Conservation (phyloP, 2,113 vertebrate genomes). For the Pagrus major region DNA sequence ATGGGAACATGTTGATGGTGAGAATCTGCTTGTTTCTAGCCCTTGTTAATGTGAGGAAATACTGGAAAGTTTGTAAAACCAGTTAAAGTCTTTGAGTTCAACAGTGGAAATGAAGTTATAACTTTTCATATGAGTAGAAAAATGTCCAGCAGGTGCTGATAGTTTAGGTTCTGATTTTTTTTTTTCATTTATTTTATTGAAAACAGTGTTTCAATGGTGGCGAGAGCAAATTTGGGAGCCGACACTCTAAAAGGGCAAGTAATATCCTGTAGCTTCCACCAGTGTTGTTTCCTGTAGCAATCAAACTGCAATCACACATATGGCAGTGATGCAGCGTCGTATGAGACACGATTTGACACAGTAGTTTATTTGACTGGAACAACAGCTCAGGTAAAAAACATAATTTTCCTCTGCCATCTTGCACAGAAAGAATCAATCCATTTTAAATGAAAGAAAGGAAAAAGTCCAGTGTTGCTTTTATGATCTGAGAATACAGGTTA, state of each 20-base stretch:
- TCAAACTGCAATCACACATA: constrained; percentile 5
- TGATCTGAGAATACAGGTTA: neutral
- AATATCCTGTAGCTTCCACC: neutral
- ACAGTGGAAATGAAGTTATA: neutral
- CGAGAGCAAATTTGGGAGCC: neutral
- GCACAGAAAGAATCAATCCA: neutral
- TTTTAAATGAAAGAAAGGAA: neutral
- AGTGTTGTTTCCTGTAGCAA: neutral
- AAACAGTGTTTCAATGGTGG: neutral
- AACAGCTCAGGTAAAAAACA: neutral
- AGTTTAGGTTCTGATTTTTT: neutral
- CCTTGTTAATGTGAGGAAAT: constrained; percentile 23
- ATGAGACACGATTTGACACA: neutral
- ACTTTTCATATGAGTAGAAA: neutral
- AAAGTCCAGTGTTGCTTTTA: neutral
- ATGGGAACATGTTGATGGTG: constrained; percentile 5
- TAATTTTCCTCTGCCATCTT: neutral
- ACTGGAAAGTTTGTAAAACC: constrained; percentile 6
- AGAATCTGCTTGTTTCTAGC: neutral
- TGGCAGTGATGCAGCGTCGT: neutral
- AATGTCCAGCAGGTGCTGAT: neutral
- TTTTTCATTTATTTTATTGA: neutral
- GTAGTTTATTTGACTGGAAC: neutral
- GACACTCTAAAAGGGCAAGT: neutral
- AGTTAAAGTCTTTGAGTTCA: constrained; percentile 15